Percentiles rank a stretch among this genome's conserved stretches.
phyloP scores from a whole-genome alignment of 2,888 invertebrate genomes.

The Dendrolimus pini region DNA sequence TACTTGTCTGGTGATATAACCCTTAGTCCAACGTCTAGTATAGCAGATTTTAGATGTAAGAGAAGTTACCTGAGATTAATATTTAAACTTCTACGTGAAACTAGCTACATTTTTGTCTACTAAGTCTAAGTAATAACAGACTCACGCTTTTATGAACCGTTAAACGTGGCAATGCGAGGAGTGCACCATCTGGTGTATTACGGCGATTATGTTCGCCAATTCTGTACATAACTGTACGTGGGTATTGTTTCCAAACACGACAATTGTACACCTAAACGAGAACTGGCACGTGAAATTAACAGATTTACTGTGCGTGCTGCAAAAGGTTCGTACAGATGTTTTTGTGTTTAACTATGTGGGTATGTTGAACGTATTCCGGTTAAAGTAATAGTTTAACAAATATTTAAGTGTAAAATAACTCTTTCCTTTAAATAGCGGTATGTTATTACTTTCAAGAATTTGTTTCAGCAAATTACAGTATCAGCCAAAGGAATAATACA shows the following conservation, averaged over 20 bases:
- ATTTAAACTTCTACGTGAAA: too few species aligned
- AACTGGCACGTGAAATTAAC: not conserved
- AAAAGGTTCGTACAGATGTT: not conserved
- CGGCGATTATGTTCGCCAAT: conserved; percentile 2
- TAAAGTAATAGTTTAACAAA: not conserved
- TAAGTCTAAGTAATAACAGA: not conserved
- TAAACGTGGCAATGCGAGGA: not conserved
- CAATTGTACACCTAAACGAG: conserved; percentile 4
- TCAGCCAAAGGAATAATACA: too few species aligned
- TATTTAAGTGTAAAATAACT: too few species aligned
- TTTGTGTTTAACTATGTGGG: not conserved
- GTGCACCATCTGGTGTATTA: not conserved
- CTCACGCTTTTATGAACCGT: not conserved
- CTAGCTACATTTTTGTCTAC: too few species aligned
- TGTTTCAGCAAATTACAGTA: too few species aligned
- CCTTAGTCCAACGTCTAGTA: too few species aligned
- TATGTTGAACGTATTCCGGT: not conserved
- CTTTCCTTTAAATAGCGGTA: too few species aligned
- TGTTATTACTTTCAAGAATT: too few species aligned
- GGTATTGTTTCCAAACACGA: conserved; percentile 6
- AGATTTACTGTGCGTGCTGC: not conserved
- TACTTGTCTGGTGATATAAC: too few species aligned
- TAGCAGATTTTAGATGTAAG: too few species aligned
- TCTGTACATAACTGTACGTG: conserved; percentile 2
- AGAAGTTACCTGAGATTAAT: too few species aligned